Conservation (phyloP, 2,797 vertebrate genomes). For the Rhynchotus rufescens region DNA sequence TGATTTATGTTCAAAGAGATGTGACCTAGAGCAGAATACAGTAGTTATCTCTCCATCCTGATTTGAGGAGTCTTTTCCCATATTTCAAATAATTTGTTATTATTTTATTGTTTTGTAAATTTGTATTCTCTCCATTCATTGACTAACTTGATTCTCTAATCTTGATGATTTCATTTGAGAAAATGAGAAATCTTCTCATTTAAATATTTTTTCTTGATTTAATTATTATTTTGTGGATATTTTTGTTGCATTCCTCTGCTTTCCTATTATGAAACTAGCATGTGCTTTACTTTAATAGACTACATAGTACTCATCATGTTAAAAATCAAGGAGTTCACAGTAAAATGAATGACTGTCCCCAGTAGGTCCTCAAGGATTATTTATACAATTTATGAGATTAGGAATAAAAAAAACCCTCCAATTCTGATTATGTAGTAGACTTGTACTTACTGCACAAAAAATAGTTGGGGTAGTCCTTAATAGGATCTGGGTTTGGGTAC, state of each 20-base stretch:
- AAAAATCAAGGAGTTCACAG: neutral
- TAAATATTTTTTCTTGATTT: slow-evolving; percentile 33
- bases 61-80: neutral
- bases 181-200: neutral
- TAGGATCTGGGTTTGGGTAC: neutral
- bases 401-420: neutral
- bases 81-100: neutral
- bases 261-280: neutral
- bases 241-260: neutral
- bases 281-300: neutral
- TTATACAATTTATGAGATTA: neutral
- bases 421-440: neutral
- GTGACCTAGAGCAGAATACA: neutral
- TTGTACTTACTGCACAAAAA: neutral
- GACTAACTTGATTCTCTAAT: neutral
- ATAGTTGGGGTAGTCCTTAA: neutral
- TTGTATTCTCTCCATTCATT: neutral
- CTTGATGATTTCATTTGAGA: neutral
- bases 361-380: neutral
- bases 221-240: slow-evolving; percentile 39
- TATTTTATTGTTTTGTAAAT: too few relatives aligned
- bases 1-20: neutral
- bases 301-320: neutral
- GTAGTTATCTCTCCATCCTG: neutral
- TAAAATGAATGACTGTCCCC: neutral